phyloP scores from a whole-genome alignment of 1,140 invertebrate species.

The Sipha flava region DNA sequence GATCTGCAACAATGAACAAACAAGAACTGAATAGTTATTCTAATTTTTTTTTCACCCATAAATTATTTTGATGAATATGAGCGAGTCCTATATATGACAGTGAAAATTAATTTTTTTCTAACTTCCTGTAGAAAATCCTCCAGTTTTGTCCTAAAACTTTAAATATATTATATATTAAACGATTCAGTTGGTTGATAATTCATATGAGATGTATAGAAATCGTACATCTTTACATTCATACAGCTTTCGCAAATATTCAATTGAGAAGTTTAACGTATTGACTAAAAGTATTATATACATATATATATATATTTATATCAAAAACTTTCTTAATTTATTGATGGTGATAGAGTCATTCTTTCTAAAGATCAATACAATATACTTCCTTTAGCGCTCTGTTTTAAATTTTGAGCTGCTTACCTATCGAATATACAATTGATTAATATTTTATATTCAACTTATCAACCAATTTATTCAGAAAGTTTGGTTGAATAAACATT shows the following conservation, averaged over 20 bases:
- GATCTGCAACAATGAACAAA: too few species aligned
- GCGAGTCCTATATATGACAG: too few species aligned
- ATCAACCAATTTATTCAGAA: neutral
- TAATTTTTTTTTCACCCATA: too few species aligned
- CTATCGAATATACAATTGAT: neutral
- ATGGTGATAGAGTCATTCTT: neutral
- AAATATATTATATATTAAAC: neutral
- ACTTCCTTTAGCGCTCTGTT: neutral
- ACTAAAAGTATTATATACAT: neutral
- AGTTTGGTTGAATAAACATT: neutral
- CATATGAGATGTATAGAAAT: neutral
- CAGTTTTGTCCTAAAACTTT: too few species aligned
- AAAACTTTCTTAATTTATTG: slow-evolving; percentile 18
- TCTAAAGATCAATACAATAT: neutral
- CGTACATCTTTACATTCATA: too few species aligned
- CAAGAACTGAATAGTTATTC: too few species aligned
- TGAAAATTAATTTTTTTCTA: too few species aligned
- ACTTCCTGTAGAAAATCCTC: too few species aligned
- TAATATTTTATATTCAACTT: neutral
- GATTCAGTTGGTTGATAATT: neutral
- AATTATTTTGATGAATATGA: neutral
- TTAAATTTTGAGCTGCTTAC: neutral
- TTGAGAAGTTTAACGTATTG: neutral
- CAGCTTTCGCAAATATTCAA: neutral
- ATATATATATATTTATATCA: too few species aligned